Evolutionary conservation across 2,888 invertebrate species (phyloP), one percentile per base, ranked within the genome.

Genomic region (Heteropelma amictum): DNA sequence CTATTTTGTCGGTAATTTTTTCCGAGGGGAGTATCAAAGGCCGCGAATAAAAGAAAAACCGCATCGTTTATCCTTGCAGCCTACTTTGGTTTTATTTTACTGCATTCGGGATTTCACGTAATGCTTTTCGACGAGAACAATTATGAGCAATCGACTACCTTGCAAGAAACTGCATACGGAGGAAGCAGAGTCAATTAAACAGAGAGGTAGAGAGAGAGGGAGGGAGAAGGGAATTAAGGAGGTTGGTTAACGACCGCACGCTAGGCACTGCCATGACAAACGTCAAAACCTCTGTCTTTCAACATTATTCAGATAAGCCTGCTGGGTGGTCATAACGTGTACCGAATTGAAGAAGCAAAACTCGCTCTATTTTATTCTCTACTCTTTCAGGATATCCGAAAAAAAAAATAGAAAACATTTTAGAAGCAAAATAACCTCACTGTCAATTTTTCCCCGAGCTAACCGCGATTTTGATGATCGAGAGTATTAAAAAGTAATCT

Each of bases 291-390:
- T 71, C 78, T 78, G 82, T 79, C 81, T 78, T 79, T 60, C 71
- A 77, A 80, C 83, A 84, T 86, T 86, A 86, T 82, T 86, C 83
- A 84, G 81, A 73, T 80, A 79, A 70, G 70, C 56, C 49, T 61
- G 56, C 38, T 60, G 33, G 19, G 49, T 38, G 45, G 56, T 12
- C 56, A 53, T 58, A 60, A 53, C 40, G 38, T n/a, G n/a, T 40
- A 53, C 42, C 30, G 53, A 53, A 65, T 65, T 65, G 40, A 35
- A 14, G 38, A 7, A 14, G 38, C 14, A n/a, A n/a, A n/a, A n/a
- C n/a, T n/a, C n/a, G n/a, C n/a, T n/a, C n/a, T n/a, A n/a, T n/a
- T n/a, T n/a, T n/a, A n/a, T n/a, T n/a, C n/a, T n/a, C n/a, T n/a
- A n/a, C n/a, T n/a, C n/a, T n/a, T n/a, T n/a, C n/a, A n/a, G n/a